These are phyloP conservation scores for Sinocyclocheilus grahami DNA, from an alignment of 2,113 vertebrate species.

Conservation along the genomic window DNA sequence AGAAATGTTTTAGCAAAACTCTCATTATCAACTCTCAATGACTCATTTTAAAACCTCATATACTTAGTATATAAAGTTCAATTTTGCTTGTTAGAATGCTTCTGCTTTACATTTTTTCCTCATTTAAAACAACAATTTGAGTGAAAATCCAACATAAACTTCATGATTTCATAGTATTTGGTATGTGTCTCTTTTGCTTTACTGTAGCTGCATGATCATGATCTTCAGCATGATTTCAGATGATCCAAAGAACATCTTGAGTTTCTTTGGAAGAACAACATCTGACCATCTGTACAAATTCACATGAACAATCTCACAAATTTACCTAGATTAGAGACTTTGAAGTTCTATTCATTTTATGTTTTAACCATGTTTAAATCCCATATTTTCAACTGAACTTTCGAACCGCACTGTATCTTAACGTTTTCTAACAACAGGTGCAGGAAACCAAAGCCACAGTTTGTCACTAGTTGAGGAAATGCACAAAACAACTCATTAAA, in stretches of 20 bases:
- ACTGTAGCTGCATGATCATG: background rate
- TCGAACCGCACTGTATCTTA: background rate
- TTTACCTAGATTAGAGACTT: background rate
- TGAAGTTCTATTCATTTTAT: background rate
- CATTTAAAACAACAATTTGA: background rate
- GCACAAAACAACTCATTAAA: slow-evolving; percentile 25
- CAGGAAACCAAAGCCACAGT: background rate
- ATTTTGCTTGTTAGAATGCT: background rate
- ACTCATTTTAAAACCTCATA: background rate
- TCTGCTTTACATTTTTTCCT: background rate
- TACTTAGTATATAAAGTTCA: background rate
- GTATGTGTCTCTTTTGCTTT: background rate
- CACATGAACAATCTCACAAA: background rate
- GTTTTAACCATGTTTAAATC: background rate
- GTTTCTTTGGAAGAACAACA: background rate
- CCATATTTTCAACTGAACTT: background rate
- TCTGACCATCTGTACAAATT: background rate
- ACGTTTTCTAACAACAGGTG: background rate
- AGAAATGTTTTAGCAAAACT: slow-evolving; percentile 1
- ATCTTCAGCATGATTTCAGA: background rate
- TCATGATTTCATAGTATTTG: background rate
- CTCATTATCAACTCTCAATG: background rate
- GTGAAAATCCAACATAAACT: background rate
- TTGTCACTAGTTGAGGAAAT: background rate
- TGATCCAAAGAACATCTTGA: background rate